Percentiles rank a stretch among this genome's conserved stretches.
These are phyloP conservation scores for Cavia aperea DNA, from an alignment of 2,113 vertebrate species.

Conservation along the genomic window DNA sequence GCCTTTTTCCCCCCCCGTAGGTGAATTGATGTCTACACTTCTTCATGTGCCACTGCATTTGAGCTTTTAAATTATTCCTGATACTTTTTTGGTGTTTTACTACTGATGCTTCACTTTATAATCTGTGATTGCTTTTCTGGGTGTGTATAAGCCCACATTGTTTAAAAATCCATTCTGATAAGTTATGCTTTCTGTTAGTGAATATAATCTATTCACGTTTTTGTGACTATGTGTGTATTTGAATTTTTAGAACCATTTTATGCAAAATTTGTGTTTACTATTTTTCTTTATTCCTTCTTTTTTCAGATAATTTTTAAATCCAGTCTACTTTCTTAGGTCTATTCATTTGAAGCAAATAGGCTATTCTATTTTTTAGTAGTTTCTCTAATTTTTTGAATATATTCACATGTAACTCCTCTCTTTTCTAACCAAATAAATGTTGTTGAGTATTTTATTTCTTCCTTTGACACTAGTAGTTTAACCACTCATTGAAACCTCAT, in stretches of 20 bases:
- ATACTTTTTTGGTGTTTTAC: not conserved
- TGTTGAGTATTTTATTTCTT: constrained; percentile 25
- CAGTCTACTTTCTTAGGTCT: not conserved
- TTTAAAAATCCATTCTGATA: not conserved
- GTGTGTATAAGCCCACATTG: not conserved
- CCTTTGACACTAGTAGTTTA: not conserved
- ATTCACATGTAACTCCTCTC: not conserved
- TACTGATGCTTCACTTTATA: constrained; percentile 20
- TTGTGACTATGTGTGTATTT: not conserved
- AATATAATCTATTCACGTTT: constrained; percentile 7
- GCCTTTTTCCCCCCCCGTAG: not conserved
- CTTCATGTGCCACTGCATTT: not conserved
- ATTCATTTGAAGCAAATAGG: not conserved
- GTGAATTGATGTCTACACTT: not conserved
- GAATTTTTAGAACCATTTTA: not conserved
- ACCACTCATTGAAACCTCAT: not conserved
- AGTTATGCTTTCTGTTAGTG: not conserved
- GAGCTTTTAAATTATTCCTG: not conserved
- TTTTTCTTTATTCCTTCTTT: constrained; percentile 25
- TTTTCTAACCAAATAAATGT: constrained; percentile 17
- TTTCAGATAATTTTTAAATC: not conserved
- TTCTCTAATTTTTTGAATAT: not conserved
- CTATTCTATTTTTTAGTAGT: not conserved
- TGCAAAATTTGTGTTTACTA: not conserved
- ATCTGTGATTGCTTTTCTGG: not conserved